Evolutionary conservation across 2,113 vertebrate genomes (phyloP).

Genomic region (Isurus oxyrinchus): DNA sequence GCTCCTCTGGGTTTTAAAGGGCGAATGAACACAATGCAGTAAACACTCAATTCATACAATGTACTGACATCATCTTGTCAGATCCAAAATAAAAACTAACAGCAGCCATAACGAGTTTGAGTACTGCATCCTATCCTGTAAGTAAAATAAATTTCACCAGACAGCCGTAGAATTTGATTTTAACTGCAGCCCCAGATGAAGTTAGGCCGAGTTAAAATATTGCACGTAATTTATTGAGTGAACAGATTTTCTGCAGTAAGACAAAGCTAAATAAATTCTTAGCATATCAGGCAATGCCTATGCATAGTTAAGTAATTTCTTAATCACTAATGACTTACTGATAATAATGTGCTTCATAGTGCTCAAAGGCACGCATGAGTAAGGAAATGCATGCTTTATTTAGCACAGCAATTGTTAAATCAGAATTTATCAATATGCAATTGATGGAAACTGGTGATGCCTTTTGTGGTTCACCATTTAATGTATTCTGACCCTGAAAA

Average conservation of each 20-base stretch:
- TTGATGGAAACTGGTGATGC: not conserved
- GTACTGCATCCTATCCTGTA: not conserved
- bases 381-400: not conserved
- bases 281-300: not conserved
- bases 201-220: not conserved
- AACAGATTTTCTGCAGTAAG: not conserved
- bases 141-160: not conserved
- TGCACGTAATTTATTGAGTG: slow-evolving; percentile 10
- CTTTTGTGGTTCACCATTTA: not conserved
- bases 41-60: not conserved
- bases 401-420: not conserved
- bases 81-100: slow-evolving; percentile 15
- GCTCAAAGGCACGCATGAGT: not conserved
- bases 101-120: not conserved
- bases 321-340: slow-evolving; percentile 20
- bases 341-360: not conserved
- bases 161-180: slow-evolving; percentile 33
- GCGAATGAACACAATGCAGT: not conserved
- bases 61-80: slow-evolving; percentile 10
- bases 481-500: not conserved
- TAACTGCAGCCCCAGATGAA: not conserved
- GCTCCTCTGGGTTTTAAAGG: slow-evolving; percentile 23
- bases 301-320: slow-evolving; percentile 27
- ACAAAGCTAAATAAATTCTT: not conserved
- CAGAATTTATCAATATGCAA: not conserved